A percentile compares a stretch with the other conserved stretches of the same genome.
Evolutionary conservation across 2,113 vertebrate species (phyloP).

Genomic region (Octodon degus): DNA sequence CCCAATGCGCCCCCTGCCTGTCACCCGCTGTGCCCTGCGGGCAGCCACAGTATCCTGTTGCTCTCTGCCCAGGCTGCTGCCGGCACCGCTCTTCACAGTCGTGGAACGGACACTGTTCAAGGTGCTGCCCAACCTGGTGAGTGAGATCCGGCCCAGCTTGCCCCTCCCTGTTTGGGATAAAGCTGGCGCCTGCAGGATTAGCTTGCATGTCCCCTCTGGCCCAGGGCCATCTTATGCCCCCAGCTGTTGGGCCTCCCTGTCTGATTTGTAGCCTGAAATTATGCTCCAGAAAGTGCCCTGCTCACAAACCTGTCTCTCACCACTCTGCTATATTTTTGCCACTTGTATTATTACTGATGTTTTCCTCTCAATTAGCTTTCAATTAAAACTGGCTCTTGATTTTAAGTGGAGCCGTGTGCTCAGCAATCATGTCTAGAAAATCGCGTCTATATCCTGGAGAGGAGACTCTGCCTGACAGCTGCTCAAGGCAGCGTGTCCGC

Average conservation of each 20-base stretch:
- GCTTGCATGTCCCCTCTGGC: neutral
- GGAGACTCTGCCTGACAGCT: neutral
- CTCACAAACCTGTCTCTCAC: neutral
- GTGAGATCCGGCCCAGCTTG: neutral
- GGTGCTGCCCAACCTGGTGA: conserved; percentile 75
- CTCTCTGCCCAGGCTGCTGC: conserved; percentile 68
- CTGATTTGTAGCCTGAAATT: neutral
- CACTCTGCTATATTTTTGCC: neutral
- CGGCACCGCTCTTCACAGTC: conserved; percentile 45
- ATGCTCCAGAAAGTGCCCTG: neutral
- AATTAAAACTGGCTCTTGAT: neutral
- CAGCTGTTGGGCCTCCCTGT: neutral
- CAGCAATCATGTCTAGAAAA: neutral
- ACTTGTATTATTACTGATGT: neutral
- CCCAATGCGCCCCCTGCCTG: neutral
- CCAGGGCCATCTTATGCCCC: conserved; percentile 12
- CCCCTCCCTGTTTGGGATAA: neutral
- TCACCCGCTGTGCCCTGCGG: accelerated
- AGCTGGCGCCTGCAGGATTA: conserved; percentile 64
- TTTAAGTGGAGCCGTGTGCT: neutral
- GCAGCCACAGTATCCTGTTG: neutral
- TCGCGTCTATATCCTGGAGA: accelerated
- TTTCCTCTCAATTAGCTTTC: neutral
- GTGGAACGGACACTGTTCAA: conserved; percentile 62
- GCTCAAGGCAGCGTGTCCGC: accelerated